phyloP scores from a whole-genome alignment of 2,113 vertebrate species.

The Macquaria ambigua region DNA sequence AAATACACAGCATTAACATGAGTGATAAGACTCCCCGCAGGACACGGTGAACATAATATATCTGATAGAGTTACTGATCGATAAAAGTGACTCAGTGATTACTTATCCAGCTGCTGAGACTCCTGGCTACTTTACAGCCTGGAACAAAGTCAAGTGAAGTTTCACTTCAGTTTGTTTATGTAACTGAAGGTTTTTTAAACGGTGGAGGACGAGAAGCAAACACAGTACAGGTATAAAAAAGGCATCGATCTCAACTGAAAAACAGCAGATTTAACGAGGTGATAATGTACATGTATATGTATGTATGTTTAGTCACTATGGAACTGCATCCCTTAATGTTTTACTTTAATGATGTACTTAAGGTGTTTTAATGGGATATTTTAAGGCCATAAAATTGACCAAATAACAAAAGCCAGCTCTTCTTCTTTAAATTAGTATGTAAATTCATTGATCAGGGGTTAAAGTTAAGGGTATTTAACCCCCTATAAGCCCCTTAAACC shows the following conservation, averaged over 20 bases:
- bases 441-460: no score
- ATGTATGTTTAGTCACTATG: no score
- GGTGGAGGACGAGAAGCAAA: background rate
- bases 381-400: no score
- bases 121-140: background rate
- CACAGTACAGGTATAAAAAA: no score
- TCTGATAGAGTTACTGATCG: constrained; percentile 51
- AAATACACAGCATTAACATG: constrained; percentile 22
- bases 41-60: constrained; percentile 11
- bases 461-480: no score
- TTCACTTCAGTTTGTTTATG: background rate
- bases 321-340: no score
- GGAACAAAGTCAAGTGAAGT: background rate
- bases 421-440: no score
- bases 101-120: constrained; percentile 1
- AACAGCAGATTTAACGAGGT: background rate
- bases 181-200: background rate
- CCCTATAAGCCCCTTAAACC: background rate
- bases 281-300: background rate
- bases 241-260: no score
- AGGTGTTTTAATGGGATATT: no score
- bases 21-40: constrained; percentile 32
- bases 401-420: no score
- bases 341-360: no score
- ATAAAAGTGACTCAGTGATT: constrained; percentile 21